These are phyloP conservation scores for Charanyca ferruginea DNA, from an alignment of 2,888 invertebrate genomes.

Conservation along the genomic window DNA sequence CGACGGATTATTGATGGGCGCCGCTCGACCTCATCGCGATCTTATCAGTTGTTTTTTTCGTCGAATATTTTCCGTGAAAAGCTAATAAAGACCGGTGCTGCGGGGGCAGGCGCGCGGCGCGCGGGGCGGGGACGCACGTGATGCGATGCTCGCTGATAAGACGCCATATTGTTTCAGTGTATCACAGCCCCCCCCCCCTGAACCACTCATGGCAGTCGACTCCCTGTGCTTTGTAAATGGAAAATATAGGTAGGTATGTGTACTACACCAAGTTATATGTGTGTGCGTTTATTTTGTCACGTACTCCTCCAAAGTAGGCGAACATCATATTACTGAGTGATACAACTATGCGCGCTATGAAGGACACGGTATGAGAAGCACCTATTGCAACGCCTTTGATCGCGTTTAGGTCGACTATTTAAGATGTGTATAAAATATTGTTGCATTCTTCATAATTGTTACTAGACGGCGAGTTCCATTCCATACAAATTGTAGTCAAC, in stretches of 20 bases:
- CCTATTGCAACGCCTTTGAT: background rate
- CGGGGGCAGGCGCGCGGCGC: conserved; percentile 53
- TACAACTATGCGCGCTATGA: conserved; percentile 7
- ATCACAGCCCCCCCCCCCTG: conserved; percentile 48
- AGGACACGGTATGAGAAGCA: conserved; percentile 2
- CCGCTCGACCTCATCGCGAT: conserved; percentile 85
- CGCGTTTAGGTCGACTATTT: background rate
- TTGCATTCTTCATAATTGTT: too few relatives aligned
- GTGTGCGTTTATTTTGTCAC: conserved; percentile 56
- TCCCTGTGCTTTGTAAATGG: conserved; percentile 41
- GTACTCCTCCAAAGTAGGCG: conserved; percentile 41
- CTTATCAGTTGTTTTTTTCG: conserved; percentile 88
- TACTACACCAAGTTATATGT: conserved; percentile 19
- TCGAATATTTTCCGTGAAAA: conserved; percentile 88
- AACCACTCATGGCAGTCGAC: conserved; percentile 59
- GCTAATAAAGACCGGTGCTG: conserved; percentile 77
- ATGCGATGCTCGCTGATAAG: conserved; percentile 80
- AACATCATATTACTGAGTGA: background rate
- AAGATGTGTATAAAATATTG: background rate
- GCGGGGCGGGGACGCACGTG: conserved; percentile 73
- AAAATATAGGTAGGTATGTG: conserved; percentile 21
- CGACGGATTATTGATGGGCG: conserved; percentile 86
- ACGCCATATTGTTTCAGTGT: conserved; percentile 86
- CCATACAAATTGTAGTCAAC: too few relatives aligned
- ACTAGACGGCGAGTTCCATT: too few relatives aligned